Base-by-base conservation (phyloP, 2,113 vertebrate species). In the Empidonax traillii region DNA sequence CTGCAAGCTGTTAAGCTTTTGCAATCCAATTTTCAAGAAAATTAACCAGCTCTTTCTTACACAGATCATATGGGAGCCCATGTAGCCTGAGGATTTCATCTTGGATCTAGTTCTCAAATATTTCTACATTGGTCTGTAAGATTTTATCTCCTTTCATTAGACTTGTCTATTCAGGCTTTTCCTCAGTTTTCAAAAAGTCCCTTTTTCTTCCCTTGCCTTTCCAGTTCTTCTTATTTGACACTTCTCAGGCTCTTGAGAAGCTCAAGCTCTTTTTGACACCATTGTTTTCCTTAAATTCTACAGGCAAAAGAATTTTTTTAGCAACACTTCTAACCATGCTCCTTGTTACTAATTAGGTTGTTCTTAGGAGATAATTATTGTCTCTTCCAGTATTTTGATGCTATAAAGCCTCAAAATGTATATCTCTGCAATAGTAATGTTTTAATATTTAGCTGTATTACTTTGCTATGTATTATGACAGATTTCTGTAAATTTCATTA, bases 21-120 rank as follows among this genome's bases (percentile, higher is more conserved):
- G 90, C 95, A 96, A 94, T 97, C 92, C 90, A 92, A 85, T 97
- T 96, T 96, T 96, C 93, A 94, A 92, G 92, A 96, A 97, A 96
- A 96, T 96, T 95, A 96, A 81, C 88, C 92, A 86, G 65, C 68
- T 93, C 56, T 81, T 95, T 90, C 93, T 95, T 88, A 81, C 79
- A 10, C 79, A 95, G 92, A 94, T 97, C 93, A 85, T 93, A 77
- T 87, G 88, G 83, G 92, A 96, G 49, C 47, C 83, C 61, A 17
- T 37, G 79, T 96, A 96, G 93, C 96, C 94, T 75, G 85, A 93
- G 94, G 85, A 88, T 93, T 96, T 95, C 25, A 93, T 90, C 88
- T 90, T 84, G 83, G 79, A 92, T 95, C 90, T 86, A 61, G 68
- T 86, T 90, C 76, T 92, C 76, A 90, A 93, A 75, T 74, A 68